Evolutionary conservation across 2,888 invertebrate species (phyloP), one percentile per base, ranked within the genome.

Genomic region (Hololepta plana): DNA sequence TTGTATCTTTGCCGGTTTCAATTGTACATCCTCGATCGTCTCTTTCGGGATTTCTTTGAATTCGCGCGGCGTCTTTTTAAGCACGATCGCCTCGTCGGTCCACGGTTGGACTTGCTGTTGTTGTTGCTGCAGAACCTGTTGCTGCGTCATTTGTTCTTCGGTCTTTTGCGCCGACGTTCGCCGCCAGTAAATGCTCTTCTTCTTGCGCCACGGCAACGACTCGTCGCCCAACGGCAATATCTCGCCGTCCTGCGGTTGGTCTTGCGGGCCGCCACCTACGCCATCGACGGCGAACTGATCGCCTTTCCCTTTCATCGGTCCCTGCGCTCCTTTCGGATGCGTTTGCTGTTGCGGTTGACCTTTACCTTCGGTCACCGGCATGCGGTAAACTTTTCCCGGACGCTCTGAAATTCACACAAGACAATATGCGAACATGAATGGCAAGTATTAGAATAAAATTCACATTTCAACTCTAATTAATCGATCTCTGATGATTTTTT

Each of bases 31-130:
- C 36, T 57, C 55, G 3, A 55, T 13, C 6, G 36, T 45, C 36
- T 59, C 55, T 32, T 50, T 55, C 2, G 41, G 39, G 20, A 53
- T 33, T 28, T 49, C 47, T 36, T 55, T 55, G 27, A 37, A 45
- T 15, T 49, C 46, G 38, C 38, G 44, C 44, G 32, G 56, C 1
- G 52, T 47, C 39, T 54, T 58, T 37, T 67, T 71, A 13, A 71
- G 44, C 20, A 47, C 55, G 9, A 69, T 57, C 35, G 64, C 60
- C 50, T 77, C 70, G 41, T 75, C 63, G 3, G 67, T 77, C 69
- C 68, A 68, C 6, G 67, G 62, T 41, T 62, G 55, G 24, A 55
- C 44, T 21, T 45, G 43, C 29, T 36, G 38, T 17, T 35, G 24
- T 36, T 32, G 37, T 32, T 32, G 33, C n/a, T 17, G 17, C n/a